Evolutionary conservation across 1,140 invertebrate species (phyloP), one percentile per base, ranked within the genome.

Genomic region (Drosophila tropicalis): DNA sequence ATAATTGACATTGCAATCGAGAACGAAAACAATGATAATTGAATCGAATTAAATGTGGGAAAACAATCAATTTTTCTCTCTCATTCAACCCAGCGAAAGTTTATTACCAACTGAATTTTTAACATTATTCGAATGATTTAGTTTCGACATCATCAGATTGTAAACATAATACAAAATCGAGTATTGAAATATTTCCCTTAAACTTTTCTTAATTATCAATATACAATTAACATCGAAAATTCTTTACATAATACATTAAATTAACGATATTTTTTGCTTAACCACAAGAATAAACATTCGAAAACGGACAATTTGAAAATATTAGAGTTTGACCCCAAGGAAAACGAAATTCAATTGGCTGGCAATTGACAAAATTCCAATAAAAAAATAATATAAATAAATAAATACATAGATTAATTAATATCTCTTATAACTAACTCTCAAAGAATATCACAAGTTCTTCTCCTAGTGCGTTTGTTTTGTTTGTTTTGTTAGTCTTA

Each of bases 1-100:
- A 74, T 79, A 87, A 81, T 90, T 81, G 58, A 62, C 19, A 51
- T 76, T 71, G 58, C 83, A 82, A 25, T 57, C 44, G 36, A 67
- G 72, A 70, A 65, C 68, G 70, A 70, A 58, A 70, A 75, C 70
- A 72, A 55, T 57, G 34, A 51, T 19, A 51, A 51, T 51, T 51
- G 17, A 51, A 51, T 40, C 13, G 29, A 17, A 13, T 62, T 54
- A 62, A 55, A 69, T 63, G 25, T 56, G 36, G 55, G 34, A 47
- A 40, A 71, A 5, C 19, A 36, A 29, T 29, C 29, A 29, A 29
- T 29, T 6, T 29, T 5, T 29, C 5, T 51, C 17, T 22, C 17
- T 12, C 22, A 51, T 51, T 17, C 5, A 17, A 47, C 15, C 44
- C 34, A 47, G 17, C 44, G 44, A 22, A 22, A 12, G 44, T 51